phyloP scores from a whole-genome alignment of 2,797 vertebrate genomes.

The Megaceryle alcyon region DNA sequence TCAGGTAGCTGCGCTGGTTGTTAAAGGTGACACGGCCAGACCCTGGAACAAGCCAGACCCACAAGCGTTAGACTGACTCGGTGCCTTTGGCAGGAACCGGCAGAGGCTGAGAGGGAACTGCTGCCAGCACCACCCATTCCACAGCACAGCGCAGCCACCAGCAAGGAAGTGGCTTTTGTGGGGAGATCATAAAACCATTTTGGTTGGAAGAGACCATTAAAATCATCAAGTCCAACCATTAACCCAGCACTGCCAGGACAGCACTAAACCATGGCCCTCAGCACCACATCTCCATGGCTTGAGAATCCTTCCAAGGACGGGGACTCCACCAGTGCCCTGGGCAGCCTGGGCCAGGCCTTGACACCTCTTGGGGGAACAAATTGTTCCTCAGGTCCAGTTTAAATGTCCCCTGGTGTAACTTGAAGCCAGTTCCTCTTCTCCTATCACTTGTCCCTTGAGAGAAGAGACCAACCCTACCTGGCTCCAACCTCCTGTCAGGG shows the following conservation, averaged over 20 bases:
- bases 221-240: background rate
- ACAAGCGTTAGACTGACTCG: accelerated
- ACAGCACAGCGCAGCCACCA: accelerated
- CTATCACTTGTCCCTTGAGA: background rate
- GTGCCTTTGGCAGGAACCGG: accelerated
- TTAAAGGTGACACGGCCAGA: slow-evolving; percentile 99
- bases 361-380: background rate
- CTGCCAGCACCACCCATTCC: background rate
- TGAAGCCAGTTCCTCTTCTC: background rate
- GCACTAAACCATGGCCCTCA: no score
- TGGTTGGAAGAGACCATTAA: background rate
- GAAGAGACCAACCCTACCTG: no score
- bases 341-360: no score
- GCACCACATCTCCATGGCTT: background rate
- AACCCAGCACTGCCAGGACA: background rate
- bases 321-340: background rate
- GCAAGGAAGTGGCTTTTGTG: background rate
- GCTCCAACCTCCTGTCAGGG: background rate
- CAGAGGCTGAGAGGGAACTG: accelerated
- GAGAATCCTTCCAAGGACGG: background rate
- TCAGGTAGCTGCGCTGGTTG: slow-evolving; percentile 97
- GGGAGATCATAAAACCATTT: background rate
- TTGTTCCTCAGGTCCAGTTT: background rate
- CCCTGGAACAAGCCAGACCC: slow-evolving; percentile 75
- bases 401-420: no score